Evolutionary conservation across 2,113 vertebrate species (phyloP).

Genomic region (Alces alces): DNA sequence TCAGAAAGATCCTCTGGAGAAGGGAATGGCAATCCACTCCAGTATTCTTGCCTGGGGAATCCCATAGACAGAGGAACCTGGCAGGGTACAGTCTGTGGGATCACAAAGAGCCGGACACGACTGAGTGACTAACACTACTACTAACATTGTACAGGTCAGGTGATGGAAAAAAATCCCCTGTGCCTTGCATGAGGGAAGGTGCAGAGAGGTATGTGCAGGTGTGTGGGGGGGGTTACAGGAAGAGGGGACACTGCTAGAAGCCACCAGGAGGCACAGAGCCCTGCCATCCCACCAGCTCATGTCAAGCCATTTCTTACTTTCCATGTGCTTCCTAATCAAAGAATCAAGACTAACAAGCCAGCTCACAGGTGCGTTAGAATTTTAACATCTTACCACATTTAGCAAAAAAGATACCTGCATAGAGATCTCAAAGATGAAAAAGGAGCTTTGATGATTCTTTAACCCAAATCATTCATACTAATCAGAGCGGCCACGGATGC

Average conservation of each 20-base stretch:
- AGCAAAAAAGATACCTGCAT: not conserved
- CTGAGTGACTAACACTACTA: not conserved
- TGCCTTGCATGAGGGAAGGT: not conserved
- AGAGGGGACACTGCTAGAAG: fast-evolving
- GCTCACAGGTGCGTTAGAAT: not conserved
- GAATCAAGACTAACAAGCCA: not conserved
- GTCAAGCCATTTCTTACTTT: not conserved
- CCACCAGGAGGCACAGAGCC: not conserved
- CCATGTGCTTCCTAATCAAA: not conserved
- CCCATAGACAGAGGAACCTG: not conserved
- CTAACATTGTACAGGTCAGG: not conserved
- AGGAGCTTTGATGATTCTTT: not conserved
- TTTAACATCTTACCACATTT: not conserved
- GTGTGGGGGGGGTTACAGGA: not conserved
- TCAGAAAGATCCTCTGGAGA: not conserved
- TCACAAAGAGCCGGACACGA: not conserved
- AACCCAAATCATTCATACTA: not conserved
- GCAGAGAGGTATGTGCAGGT: not conserved
- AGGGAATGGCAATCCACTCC: not conserved
- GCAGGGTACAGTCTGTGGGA: not conserved
- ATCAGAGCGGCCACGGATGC: not conserved
- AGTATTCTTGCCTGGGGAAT: not conserved
- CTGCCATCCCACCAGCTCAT: not conserved
- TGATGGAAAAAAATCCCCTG: not conserved
- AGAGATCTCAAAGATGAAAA: not conserved